phyloP scores from a whole-genome alignment of 2,797 vertebrate genomes.

The Myripristis murdjan region DNA sequence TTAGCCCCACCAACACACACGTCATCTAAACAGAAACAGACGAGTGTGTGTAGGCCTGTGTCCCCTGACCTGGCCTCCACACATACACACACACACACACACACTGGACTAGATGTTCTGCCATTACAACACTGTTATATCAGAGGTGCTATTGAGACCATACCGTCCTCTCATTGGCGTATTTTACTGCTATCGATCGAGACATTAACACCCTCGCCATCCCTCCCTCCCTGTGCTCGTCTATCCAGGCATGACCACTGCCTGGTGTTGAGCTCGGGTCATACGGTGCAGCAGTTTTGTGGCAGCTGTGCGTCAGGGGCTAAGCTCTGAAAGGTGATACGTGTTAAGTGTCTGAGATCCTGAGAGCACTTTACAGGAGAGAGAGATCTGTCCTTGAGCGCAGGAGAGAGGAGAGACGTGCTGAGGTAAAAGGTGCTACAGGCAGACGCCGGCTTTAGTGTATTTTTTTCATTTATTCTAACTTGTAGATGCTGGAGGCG shows the following conservation, averaged over 20 bases:
- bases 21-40: conserved; percentile 1
- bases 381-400: conserved; percentile 45
- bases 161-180: not conserved
- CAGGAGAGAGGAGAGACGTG: not conserved
- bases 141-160: not conserved
- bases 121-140: conserved; percentile 2
- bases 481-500: conserved; percentile 2
- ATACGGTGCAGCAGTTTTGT: not conserved
- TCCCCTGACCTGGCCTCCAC: not conserved
- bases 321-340: conserved; percentile 52
- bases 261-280: conserved; percentile 17
- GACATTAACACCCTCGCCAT: conserved; percentile 22
- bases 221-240: not conserved
- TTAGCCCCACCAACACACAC: not conserved
- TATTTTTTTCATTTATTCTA: not conserved
- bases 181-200: conserved; percentile 46
- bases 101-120: not conserved
- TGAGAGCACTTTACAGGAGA: conserved; percentile 47
- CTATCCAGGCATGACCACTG: not conserved
- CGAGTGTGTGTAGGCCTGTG: too few species aligned
- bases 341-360: conserved; percentile 41
- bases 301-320: not conserved
- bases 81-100: not conserved
- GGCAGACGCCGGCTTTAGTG: conserved; percentile 11
- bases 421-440: conserved; percentile 11